Conservation (phyloP, 2,113 vertebrate species). For the Tachuris rubrigastra region DNA sequence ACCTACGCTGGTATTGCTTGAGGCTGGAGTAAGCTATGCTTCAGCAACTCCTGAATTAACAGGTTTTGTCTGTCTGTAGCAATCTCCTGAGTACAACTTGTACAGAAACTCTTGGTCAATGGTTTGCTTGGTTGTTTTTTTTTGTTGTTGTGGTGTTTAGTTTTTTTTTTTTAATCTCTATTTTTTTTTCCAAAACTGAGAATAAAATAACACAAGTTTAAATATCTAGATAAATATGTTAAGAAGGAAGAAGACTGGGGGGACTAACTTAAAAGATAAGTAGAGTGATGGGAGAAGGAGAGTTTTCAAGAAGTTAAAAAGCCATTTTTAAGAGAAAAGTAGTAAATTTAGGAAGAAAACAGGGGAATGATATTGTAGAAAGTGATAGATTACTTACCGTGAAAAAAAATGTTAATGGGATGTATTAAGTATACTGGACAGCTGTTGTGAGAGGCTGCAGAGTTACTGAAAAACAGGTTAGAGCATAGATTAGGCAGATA, state of each 20-base stretch:
- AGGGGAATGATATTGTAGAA: neutral
- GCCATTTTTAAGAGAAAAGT: neutral
- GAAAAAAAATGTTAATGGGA: neutral
- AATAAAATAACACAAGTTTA: neutral
- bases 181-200: neutral
- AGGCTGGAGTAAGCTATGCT: constrained; percentile 54
- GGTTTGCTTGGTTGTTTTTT: neutral
- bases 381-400: neutral
- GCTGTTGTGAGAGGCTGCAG: neutral
- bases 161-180: neutral
- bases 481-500: neutral
- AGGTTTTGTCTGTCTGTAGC: constrained; percentile 56
- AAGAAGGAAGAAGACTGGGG: neutral
- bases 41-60: constrained; percentile 52
- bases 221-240: neutral
- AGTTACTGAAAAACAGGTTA: neutral
- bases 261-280: neutral
- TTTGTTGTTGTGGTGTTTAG: neutral
- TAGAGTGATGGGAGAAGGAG: neutral
- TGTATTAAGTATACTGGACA: neutral
- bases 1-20: constrained; percentile 35
- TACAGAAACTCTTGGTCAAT: neutral
- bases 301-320: neutral
- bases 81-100: neutral
- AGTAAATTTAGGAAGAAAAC: neutral